Conservation (phyloP, 1,140 invertebrate genomes). For the Papilio aristodemus region DNA sequence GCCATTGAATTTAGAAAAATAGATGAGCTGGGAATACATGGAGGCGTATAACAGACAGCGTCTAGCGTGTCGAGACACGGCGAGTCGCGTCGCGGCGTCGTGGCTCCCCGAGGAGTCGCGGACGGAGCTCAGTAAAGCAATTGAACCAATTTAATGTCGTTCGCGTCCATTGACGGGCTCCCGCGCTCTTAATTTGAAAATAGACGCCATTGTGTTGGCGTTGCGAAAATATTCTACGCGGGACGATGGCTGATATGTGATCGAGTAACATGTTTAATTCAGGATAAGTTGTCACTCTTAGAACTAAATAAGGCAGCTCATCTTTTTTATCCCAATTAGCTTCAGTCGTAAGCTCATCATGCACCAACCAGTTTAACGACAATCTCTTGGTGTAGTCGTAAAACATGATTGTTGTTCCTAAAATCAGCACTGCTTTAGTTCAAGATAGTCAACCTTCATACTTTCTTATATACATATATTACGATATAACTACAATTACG, state of each 20-base stretch:
- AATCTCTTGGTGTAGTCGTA: too few species aligned
- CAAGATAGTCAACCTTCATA: too few species aligned
- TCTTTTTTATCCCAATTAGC: too few species aligned
- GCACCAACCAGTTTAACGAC: too few species aligned
- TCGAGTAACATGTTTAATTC: background rate
- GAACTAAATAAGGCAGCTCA: too few species aligned
- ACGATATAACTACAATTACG: too few species aligned
- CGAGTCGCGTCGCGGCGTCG: slow-evolving; percentile 44
- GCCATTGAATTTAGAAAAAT: slow-evolving; percentile 40
- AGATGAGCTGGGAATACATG: slow-evolving; percentile 45
- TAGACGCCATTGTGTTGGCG: slow-evolving; percentile 66
- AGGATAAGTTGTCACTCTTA: background rate
- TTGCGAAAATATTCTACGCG: slow-evolving; percentile 54
- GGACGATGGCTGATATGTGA: background rate
- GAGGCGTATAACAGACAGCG: slow-evolving; percentile 21
- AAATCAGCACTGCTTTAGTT: too few species aligned
- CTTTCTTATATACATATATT: too few species aligned
- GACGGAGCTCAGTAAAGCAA: slow-evolving; percentile 68
- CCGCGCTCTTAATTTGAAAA: slow-evolving; percentile 76
- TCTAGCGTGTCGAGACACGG: slow-evolving; percentile 35
- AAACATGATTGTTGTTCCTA: too few species aligned
- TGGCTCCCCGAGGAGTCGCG: slow-evolving; percentile 61
- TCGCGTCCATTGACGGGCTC: slow-evolving; percentile 70
- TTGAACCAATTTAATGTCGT: slow-evolving; percentile 79
- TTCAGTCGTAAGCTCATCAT: too few species aligned